A percentile compares a stretch with the other conserved stretches of the same genome.
Evolutionary conservation across 2,113 vertebrate genomes (phyloP).

Genomic region (Zapus hudsonius): DNA sequence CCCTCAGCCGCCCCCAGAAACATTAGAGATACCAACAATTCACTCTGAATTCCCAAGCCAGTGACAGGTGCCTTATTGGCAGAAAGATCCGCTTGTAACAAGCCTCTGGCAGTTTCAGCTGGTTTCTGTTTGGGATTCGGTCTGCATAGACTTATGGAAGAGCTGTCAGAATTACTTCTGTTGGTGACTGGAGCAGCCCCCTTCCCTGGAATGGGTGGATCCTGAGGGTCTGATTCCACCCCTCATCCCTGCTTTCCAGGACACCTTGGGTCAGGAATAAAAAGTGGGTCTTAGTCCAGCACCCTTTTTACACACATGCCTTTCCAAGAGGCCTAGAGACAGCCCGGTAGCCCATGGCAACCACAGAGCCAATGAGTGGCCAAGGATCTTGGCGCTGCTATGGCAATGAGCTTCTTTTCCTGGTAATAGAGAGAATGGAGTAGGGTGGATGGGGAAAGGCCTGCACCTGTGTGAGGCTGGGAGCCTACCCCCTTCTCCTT

Average conservation of each 20-base stretch:
- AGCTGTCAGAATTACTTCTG: constrained; percentile 53
- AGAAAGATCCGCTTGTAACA: constrained; percentile 51
- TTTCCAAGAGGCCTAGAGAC: constrained; percentile 76
- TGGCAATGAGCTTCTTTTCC: constrained; percentile 87
- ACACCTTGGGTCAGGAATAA: neutral
- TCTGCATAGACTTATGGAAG: constrained; percentile 60
- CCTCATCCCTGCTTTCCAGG: neutral
- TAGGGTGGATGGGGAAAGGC: constrained; percentile 27
- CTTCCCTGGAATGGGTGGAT: neutral
- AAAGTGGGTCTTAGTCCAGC: constrained; percentile 39
- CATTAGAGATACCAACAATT: neutral
- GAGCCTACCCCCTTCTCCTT: too few relatives aligned
- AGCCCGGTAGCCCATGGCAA: constrained; percentile 90
- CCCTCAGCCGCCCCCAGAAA: constrained; percentile 10
- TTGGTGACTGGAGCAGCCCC: constrained; percentile 19
- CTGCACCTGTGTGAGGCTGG: constrained; percentile 29
- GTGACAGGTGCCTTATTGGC: neutral
- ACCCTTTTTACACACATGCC: constrained; percentile 71
- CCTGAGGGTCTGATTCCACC: neutral
- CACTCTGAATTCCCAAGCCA: constrained; percentile 37
- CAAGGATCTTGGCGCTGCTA: constrained; percentile 87
- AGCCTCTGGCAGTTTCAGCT: constrained; percentile 38
- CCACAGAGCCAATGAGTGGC: constrained; percentile 89
- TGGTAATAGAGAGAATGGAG: constrained; percentile 67
- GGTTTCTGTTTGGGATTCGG: constrained; percentile 60